Evolutionary conservation across 2,113 vertebrate genomes (phyloP).

Genomic region (Pristiophorus japonicus): DNA sequence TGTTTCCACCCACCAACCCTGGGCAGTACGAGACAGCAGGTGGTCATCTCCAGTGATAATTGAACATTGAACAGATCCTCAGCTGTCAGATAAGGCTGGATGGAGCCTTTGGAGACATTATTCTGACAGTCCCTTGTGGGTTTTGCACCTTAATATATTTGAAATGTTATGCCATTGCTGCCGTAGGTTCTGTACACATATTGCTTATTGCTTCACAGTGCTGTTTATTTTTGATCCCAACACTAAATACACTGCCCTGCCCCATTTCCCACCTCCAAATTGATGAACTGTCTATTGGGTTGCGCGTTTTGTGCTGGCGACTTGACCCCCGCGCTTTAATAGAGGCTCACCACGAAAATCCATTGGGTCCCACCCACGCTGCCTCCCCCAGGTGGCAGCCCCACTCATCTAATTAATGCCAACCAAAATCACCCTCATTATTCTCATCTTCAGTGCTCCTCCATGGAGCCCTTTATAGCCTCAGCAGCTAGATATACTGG

Average conservation of each 20-base stretch:
- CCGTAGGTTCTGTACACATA: not conserved
- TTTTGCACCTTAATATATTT: not conserved
- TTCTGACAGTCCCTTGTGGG: not conserved
- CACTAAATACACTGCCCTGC: not conserved
- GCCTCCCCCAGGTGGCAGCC: not conserved
- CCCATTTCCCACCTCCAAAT: not conserved
- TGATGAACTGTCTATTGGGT: not conserved
- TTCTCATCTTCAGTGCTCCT: not conserved
- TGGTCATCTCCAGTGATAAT: not conserved
- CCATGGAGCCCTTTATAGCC: not conserved
- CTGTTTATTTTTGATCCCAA: not conserved
- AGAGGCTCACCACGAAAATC: not conserved
- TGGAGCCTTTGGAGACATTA: no score
- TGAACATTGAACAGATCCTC: not conserved
- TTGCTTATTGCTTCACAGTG: not conserved
- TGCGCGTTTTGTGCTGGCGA: not conserved
- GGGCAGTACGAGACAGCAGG: not conserved
- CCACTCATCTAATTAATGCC: not conserved
- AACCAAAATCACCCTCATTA: not conserved
- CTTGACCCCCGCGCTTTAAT: not conserved
- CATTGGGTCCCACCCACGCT: not conserved
- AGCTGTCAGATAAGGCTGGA: not conserved
- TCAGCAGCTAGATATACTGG: not conserved
- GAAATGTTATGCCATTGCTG: not conserved
- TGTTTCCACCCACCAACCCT: not conserved